Conservation (phyloP, 2,797 vertebrate species). For the Limosa lapponica region DNA sequence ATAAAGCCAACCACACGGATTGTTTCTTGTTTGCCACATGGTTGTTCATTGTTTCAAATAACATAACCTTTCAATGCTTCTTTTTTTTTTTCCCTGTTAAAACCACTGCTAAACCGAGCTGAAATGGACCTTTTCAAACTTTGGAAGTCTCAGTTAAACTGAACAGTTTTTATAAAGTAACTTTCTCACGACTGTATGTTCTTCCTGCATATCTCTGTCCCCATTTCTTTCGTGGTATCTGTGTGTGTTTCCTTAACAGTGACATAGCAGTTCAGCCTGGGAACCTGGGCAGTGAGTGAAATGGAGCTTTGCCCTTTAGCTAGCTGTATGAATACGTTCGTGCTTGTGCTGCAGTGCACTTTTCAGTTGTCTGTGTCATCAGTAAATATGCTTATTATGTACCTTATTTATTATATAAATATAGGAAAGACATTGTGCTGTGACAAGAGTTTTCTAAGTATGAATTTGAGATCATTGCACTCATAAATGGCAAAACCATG, state of each 20-base stretch:
- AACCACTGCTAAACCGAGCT: background rate
- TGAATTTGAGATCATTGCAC: background rate
- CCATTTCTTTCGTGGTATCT: background rate
- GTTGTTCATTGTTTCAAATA: background rate
- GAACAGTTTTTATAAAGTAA: background rate
- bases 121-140: background rate
- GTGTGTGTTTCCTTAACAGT: background rate
- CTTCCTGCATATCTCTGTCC: background rate
- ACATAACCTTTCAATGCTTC: background rate
- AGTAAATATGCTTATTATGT: background rate
- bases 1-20: background rate
- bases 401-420: no score
- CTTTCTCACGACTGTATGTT: background rate
- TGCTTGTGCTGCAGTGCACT: background rate
- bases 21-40: background rate
- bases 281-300: background rate
- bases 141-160: background rate
- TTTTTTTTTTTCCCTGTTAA: background rate
- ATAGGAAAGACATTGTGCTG: background rate
- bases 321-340: background rate
- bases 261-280: background rate
- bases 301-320: background rate
- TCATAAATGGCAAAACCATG: background rate
- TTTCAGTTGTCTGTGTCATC: background rate
- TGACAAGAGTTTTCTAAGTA: background rate